Conservation (phyloP, 1,140 invertebrate genomes). For the Goniozus legneri region DNA sequence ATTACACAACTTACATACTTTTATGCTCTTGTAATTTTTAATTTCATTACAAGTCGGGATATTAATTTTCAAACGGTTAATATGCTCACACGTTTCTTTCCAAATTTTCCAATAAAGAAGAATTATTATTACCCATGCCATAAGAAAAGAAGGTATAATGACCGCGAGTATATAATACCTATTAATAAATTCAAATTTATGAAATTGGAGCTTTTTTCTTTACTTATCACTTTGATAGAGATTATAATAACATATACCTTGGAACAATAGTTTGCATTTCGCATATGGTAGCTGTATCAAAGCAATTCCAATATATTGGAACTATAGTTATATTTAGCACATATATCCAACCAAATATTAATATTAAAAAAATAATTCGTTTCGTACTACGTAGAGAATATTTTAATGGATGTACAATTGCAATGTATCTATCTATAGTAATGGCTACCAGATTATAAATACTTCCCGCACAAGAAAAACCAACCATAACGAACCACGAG, state of each 20-base stretch:
- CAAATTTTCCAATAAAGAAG: constrained; percentile 73
- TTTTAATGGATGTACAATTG: constrained; percentile 77
- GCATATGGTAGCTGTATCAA: constrained; percentile 56
- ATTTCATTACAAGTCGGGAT: not conserved
- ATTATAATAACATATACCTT: constrained; percentile 12
- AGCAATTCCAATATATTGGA: constrained; percentile 72
- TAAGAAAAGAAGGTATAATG: constrained; percentile 64
- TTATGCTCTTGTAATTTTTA: not conserved
- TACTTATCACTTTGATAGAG: constrained; percentile 10
- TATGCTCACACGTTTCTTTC: constrained; percentile 66
- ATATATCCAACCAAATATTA: constrained; percentile 61
- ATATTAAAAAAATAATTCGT: constrained; percentile 58
- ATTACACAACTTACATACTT: not conserved
- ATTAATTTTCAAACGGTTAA: constrained; percentile 56
- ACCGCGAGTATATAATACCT: constrained; percentile 62
- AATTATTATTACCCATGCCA: constrained; percentile 70
- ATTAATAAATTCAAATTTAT: not conserved
- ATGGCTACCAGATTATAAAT: constrained; percentile 81
- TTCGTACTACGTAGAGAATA: constrained; percentile 66
- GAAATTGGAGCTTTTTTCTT: not conserved
- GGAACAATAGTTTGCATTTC: constrained; percentile 56
- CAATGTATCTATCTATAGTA: constrained; percentile 77
- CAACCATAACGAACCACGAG: constrained; percentile 67
- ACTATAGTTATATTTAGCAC: constrained; percentile 62
- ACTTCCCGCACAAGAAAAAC: constrained; percentile 69